A percentile compares a stretch with the other conserved stretches of the same genome.
Evolutionary conservation across 2,888 invertebrate genomes (phyloP).

Genomic region (Thereva nobilitata): DNA sequence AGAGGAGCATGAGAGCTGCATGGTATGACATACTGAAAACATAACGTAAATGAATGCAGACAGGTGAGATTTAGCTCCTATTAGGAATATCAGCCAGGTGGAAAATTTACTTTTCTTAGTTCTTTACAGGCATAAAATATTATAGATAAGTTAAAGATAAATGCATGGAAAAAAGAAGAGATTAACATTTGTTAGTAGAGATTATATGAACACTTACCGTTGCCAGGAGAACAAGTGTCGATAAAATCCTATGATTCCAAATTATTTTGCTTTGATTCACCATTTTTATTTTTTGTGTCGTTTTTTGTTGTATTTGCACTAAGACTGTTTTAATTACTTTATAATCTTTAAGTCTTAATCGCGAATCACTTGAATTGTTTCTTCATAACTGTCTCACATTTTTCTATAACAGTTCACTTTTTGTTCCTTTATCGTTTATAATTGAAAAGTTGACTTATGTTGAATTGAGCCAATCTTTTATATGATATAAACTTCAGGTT

Average conservation of each 20-base stretch:
- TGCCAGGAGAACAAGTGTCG: conserved; percentile 19
- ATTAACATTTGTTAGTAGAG: conserved; percentile 12
- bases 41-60: conserved; percentile 2
- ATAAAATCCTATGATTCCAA: conserved; percentile 13
- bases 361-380: too few relatives aligned
- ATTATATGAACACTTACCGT: conserved; percentile 29
- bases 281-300: background rate
- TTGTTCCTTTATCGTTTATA: too few relatives aligned
- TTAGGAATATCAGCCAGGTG: conserved; percentile 15
- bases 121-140: conserved; percentile 3
- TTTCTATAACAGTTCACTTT: too few relatives aligned
- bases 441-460: too few relatives aligned
- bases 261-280: background rate
- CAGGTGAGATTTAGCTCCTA: conserved; percentile 19
- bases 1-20: too few relatives aligned
- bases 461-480: too few relatives aligned
- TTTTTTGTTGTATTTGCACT: conserved; percentile 3
- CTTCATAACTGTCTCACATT: too few relatives aligned
- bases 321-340: conserved; percentile 5
- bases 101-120: conserved; percentile 27
- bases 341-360: background rate
- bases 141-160: background rate
- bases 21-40: background rate
- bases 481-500: too few relatives aligned
- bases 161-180: conserved; percentile 25